Evolutionary conservation across 2,113 vertebrate species (phyloP), one percentile per base, ranked within the genome.

Genomic region (Ia io): DNA sequence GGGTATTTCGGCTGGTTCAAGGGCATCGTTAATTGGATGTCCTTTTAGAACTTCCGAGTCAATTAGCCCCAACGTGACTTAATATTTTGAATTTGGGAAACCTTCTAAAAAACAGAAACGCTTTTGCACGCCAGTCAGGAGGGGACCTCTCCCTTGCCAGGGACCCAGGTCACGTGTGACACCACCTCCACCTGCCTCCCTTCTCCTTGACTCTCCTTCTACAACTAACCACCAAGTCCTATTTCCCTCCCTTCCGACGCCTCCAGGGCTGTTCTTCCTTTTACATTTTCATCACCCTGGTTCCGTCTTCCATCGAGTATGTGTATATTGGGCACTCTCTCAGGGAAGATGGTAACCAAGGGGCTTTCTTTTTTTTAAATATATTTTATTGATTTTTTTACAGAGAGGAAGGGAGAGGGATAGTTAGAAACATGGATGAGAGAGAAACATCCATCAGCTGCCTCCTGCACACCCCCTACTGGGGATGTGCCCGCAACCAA

Each of bases 41-140:
- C 9, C n/a, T 35, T 14, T 65, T 67, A 25, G 23, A 80, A 47
- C 32, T 11, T 51, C 40, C 59, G 9, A 56, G 18, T 56, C 37
- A 63, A 0, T 32, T 32, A 49, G 65, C 42, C 79, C 84, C 79
- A 12, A 42, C 49, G 13, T 77, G 44, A 89, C 35, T 56, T 42
- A 28, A 5, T 59, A 78, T 18, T 94, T 85, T 51, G 25, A 71
- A 84, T n/a, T 84, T 73, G 56, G 51, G 71, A 94, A 96, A 69
- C 85, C n/a, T 25, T 44, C 17, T 25, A 28, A n/a, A n/a, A 88
- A 79, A 63, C 53, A 47, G 77, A 79, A 83, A 40, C 18, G 44
- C 73, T 49, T 92, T 78, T 89, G 84, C 71, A 35, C 1, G 2
- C 16, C 4, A 42, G 20, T 42, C n/a, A 23, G 74, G 77, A 32